Evolutionary conservation across 2,113 vertebrate genomes (phyloP).

Genomic region (Hassar affinis): DNA sequence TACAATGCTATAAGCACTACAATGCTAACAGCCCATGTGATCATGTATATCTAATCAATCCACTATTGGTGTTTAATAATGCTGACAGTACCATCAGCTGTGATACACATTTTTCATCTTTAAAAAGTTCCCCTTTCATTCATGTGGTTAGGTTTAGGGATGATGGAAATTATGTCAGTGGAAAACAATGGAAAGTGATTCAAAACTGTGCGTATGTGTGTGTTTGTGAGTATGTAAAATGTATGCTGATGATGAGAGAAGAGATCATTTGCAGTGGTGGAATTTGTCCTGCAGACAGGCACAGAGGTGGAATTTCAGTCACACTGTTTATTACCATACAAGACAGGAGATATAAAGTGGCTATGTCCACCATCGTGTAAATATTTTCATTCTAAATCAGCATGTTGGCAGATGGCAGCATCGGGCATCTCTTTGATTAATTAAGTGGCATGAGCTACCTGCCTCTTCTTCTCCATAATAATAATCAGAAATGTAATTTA

Average conservation of each 20-base stretch:
- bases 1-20: no score
- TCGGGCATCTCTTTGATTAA: constrained; percentile 41
- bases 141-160: no score
- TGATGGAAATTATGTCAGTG: no score
- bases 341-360: constrained; percentile 49
- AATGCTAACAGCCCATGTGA: no score
- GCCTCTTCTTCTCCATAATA: constrained; percentile 34
- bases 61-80: not conserved
- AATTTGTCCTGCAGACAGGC: constrained; percentile 36
- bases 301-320: constrained; percentile 30
- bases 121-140: no score
- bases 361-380: constrained; percentile 48
- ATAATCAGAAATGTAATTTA: constrained; percentile 13
- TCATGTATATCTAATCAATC: not conserved
- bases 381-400: constrained; percentile 59
- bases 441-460: constrained; percentile 26
- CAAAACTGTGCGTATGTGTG: not conserved
- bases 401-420: constrained; percentile 25
- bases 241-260: not conserved
- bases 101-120: not conserved
- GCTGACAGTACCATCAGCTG: not conserved
- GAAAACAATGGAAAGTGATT: not conserved
- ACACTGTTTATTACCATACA: constrained; percentile 41
- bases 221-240: not conserved
- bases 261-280: constrained; percentile 9